A percentile compares a stretch with the other conserved stretches of the same genome.
Conservation (phyloP, 2,113 vertebrate species). For the Labeo rohita region DNA sequence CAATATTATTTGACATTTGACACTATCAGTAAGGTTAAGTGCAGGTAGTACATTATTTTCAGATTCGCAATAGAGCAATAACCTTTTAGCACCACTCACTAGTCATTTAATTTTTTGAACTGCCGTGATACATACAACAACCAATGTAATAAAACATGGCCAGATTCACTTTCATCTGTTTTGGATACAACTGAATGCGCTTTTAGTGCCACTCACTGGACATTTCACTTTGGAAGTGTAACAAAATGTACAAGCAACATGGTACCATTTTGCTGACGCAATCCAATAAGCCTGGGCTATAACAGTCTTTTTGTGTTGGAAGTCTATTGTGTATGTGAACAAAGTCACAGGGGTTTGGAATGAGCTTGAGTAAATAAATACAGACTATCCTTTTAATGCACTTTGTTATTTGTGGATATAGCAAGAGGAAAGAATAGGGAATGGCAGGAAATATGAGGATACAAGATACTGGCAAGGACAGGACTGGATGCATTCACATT, state of each 20-base stretch:
- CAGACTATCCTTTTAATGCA: neutral
- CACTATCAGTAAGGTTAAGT: neutral
- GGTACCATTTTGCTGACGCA: neutral
- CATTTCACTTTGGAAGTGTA: neutral
- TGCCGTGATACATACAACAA: neutral
- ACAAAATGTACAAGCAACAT: neutral
- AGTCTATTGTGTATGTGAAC: neutral
- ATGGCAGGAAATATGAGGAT: neutral
- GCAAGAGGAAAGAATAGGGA: neutral
- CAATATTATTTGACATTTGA: neutral
- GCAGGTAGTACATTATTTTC: neutral
- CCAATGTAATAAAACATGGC: neutral
- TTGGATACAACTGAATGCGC: neutral
- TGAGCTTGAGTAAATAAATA: neutral
- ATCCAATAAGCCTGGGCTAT: neutral
- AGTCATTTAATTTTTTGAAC: neutral
- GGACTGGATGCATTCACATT: neutral
- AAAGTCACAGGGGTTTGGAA: neutral
- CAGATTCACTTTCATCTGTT: neutral
- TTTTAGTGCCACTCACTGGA: neutral
- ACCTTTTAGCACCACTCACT: neutral
- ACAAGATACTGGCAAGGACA: neutral
- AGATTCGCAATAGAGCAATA: neutral
- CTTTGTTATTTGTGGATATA: neutral
- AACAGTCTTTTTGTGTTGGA: neutral